Evolutionary conservation across 2,888 invertebrate genomes (phyloP), one percentile per base, ranked within the genome.

Genomic region (Plemyria rubiginata): DNA sequence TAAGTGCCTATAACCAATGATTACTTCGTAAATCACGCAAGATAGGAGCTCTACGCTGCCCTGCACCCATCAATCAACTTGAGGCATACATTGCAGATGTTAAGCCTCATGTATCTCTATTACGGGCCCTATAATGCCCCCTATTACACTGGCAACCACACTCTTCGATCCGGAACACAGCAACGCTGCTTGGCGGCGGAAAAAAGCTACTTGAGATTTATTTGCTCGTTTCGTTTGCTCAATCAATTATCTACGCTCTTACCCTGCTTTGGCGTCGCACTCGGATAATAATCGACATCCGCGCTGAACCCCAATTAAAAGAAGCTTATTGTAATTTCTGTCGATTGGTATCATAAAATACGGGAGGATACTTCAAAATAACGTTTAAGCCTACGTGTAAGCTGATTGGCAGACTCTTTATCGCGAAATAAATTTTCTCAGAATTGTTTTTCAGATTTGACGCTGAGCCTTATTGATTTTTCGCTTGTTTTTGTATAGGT

Each of bases 371-470:
- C 49, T 32, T 29, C n/a, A 29, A 38, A 50, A 50, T 56, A 50
- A 56, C 41, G 13, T 54, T 12, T 58, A 52, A 48, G 53, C 59
- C 50, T 41, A 56, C 41, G 13, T 54, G 16, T 58, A 52, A 48
- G 53, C 59, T 16, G 59, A 59, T 53, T 59, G 5, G 29, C 16
- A 57, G 49, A 57, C 4, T 50, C 12, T 43, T 57, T 57, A 57
- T 28, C 41, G 50, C n/a, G 49, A 49, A 16, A 55, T 13, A 48
- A 36, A 28, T 28, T 48, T 13, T 13, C 48, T 55, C 48, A 48
- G 13, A 8, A 29, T 29, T 13, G 4, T 13, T 53, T 43, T 53
- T 51, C 36, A 16, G 38, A 22, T 52, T 16, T 40, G 16, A n/a
- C 15, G 16, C 11, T 36, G 12, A 38, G 11, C 36, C 2, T 38